These are phyloP conservation scores for Caprella mutica DNA, from an alignment of 2,888 invertebrate genomes.

Conservation along the genomic window DNA sequence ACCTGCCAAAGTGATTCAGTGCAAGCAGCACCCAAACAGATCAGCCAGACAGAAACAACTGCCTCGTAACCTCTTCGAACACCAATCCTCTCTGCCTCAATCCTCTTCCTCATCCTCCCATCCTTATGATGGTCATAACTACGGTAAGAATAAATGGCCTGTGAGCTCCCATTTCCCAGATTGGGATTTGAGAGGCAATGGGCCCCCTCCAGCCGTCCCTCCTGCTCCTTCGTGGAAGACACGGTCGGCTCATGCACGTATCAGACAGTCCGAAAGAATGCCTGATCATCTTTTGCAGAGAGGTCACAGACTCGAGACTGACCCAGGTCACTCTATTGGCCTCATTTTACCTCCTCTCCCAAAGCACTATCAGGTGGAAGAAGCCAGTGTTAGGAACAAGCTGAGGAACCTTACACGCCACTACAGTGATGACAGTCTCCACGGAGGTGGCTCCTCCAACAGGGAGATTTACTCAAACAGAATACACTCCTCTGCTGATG, in stretches of 20 bases:
- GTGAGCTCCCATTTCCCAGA: slow-evolving; percentile 5
- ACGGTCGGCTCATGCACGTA: neutral
- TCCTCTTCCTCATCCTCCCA: no score
- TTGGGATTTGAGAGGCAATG: slow-evolving; percentile 1
- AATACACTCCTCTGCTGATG: slow-evolving; percentile 64
- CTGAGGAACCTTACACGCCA: slow-evolving; percentile 47
- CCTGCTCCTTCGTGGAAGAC: slow-evolving; percentile 2
- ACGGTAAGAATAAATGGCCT: slow-evolving; percentile 5
- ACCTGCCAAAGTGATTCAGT: no score
- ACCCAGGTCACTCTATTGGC: slow-evolving; percentile 3
- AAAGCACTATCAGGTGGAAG: slow-evolving; percentile 34
- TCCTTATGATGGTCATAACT: no score
- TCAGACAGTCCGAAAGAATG: neutral
- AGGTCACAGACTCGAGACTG: neutral
- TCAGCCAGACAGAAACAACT: neutral
- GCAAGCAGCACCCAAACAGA: slow-evolving; percentile 1
- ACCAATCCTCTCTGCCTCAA: slow-evolving; percentile 41
- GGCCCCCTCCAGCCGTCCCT: no score
- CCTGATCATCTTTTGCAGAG: no score
- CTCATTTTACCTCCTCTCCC: slow-evolving; percentile 34
- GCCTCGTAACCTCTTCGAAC: slow-evolving; percentile 41
- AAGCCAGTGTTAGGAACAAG: slow-evolving; percentile 34
- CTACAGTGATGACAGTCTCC: slow-evolving; percentile 55
- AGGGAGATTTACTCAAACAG: slow-evolving; percentile 33
- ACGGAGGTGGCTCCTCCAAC: slow-evolving; percentile 42